Conservation (phyloP, 2,888 invertebrate genomes). For the Coenonympha glycerion region DNA sequence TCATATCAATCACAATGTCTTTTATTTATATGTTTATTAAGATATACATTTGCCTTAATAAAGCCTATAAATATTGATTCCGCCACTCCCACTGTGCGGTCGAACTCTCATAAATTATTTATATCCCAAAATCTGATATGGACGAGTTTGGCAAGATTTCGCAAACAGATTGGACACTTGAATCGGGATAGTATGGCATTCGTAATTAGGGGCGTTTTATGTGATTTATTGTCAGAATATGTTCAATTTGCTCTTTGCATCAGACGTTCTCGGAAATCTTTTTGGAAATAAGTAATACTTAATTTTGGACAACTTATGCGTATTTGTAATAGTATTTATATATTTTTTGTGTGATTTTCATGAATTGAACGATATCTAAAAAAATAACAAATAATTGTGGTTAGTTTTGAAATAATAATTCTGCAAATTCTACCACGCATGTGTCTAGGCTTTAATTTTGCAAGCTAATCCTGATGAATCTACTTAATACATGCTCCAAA, state of each 20-base stretch:
- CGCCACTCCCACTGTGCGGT: conserved; percentile 56
- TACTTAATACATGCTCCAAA: too few species aligned
- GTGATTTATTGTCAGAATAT: conserved; percentile 37
- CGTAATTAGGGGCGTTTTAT: conserved; percentile 42
- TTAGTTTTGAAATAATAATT: too few species aligned
- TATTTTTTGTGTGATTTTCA: too few species aligned
- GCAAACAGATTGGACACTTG: conserved; percentile 56
- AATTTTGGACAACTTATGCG: too few species aligned
- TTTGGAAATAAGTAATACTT: too few species aligned
- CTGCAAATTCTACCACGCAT: too few species aligned
- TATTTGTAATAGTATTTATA: too few species aligned
- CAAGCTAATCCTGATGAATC: too few species aligned
- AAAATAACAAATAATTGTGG: too few species aligned
- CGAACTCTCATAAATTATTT: conserved; percentile 62
- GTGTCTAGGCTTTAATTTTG: too few species aligned
- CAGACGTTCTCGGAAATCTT: conserved; percentile 1
- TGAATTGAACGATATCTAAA: too few species aligned
- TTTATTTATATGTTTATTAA: conserved; percentile 10
- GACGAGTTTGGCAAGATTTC: conserved; percentile 60
- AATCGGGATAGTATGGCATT: conserved; percentile 44
- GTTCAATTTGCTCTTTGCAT: conserved; percentile 1
- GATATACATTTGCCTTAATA: conserved; percentile 35
- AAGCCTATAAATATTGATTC: conserved; percentile 53
- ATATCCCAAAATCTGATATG: conserved; percentile 57
- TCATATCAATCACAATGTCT: not conserved